Conservation (phyloP, 1,140 invertebrate genomes). For the Bombus haemorrhoidalis region DNA sequence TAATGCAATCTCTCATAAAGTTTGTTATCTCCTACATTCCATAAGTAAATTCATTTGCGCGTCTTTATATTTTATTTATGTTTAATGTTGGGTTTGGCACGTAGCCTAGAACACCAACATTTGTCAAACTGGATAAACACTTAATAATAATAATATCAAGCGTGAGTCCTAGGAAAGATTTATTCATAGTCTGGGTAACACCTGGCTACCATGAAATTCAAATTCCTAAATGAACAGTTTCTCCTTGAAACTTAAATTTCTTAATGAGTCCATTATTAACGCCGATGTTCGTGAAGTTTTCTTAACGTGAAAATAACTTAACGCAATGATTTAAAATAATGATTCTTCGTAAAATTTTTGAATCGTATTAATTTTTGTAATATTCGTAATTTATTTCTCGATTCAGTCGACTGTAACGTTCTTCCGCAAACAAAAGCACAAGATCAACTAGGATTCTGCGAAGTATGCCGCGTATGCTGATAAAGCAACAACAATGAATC, state of each 20-base stretch:
- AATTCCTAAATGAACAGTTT: neutral
- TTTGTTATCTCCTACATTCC: neutral
- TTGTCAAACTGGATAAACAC: constrained; percentile 15
- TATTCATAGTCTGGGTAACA: neutral
- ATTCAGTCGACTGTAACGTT: neutral
- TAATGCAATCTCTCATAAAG: neutral
- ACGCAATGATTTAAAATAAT: neutral
- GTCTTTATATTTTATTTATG: constrained; percentile 1
- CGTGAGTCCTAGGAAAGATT: neutral
- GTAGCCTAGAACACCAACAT: constrained; percentile 5
- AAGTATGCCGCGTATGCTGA: neutral
- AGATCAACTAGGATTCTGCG: neutral
- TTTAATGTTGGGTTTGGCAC: constrained; percentile 10
- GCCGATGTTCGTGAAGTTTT: neutral
- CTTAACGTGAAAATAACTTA: neutral
- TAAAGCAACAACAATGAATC: constrained; percentile 8
- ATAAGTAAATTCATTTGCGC: neutral
- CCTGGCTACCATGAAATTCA: neutral
- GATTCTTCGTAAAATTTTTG: neutral
- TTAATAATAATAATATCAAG: constrained; percentile 14
- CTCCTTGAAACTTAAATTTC: neutral
- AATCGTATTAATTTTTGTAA: neutral
- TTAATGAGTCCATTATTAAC: too few relatives aligned
- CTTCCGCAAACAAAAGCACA: neutral
- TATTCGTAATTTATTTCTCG: neutral